Percentiles rank a stretch among this genome's conserved stretches.
Evolutionary conservation across 2,113 vertebrate species (phyloP).

Genomic region (human): DNA sequence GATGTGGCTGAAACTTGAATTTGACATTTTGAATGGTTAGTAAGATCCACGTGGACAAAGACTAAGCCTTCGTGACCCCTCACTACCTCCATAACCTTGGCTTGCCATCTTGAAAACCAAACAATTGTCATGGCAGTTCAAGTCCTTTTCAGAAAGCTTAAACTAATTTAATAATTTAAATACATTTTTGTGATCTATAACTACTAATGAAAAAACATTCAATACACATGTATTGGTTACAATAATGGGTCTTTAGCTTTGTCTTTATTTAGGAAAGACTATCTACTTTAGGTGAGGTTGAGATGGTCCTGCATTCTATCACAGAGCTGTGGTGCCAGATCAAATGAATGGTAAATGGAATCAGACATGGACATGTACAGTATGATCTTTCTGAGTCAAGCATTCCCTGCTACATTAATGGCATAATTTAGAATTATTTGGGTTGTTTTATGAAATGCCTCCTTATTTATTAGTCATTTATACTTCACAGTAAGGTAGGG

Average conservation of each 20-base stretch:
- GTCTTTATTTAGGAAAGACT: not conserved
- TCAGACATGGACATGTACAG: not conserved
- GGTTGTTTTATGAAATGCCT: conserved; percentile 37
- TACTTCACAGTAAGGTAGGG: conserved; percentile 53
- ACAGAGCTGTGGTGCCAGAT: not conserved
- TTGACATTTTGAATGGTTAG: not conserved
- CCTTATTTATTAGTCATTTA: conserved; percentile 48
- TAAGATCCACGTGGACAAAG: not conserved
- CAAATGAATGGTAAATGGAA: not conserved
- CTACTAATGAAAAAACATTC: not conserved
- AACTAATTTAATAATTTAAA: not conserved
- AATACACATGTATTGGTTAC: not conserved
- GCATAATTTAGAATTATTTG: conserved; percentile 57
- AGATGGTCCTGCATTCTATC: not conserved
- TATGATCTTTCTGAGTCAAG: not conserved
- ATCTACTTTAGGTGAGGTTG: not conserved
- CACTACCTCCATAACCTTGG: not conserved
- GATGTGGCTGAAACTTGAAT: conserved; percentile 1
- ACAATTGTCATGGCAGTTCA: not conserved
- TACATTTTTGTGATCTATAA: not conserved
- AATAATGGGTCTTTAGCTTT: not conserved
- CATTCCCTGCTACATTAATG: not conserved
- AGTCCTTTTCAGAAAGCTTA: not conserved
- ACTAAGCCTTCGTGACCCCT: not conserved
- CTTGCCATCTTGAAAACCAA: not conserved